Percentiles rank a stretch among this genome's conserved stretches.
These are phyloP conservation scores for Momotus momota DNA, from an alignment of 2,797 vertebrate genomes.

Conservation along the genomic window DNA sequence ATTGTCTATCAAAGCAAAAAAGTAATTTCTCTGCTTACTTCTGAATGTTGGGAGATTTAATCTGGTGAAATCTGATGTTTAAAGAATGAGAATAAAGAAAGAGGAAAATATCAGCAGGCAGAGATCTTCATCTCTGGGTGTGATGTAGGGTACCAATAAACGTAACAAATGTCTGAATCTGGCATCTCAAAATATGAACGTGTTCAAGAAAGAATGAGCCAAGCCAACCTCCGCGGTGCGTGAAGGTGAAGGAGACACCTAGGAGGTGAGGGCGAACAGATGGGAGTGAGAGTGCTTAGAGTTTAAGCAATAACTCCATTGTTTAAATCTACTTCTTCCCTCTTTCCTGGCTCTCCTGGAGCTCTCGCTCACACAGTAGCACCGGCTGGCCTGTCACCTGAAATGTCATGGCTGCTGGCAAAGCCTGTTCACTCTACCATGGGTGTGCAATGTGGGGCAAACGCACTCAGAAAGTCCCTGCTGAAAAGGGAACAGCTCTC, in stretches of 20 bases:
- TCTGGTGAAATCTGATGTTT: not conserved
- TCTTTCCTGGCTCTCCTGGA: not conserved
- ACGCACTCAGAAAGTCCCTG: not conserved
- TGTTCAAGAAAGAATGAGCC: not conserved
- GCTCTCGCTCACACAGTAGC: not conserved
- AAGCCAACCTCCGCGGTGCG: conserved; percentile 42
- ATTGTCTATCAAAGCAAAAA: conserved; percentile 58
- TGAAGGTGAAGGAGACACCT: conserved; percentile 63
- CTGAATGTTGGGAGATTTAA: conserved; percentile 23
- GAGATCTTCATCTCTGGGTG: not conserved
- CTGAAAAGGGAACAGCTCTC: not conserved
- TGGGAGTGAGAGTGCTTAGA: not conserved
- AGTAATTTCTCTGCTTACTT: conserved; percentile 56
- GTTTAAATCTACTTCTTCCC: not conserved
- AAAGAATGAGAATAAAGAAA: not conserved
- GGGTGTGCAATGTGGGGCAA: not conserved
- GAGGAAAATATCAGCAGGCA: not conserved
- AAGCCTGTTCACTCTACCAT: not conserved
- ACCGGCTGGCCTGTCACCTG: not conserved
- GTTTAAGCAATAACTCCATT: not conserved
- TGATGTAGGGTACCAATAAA: not conserved
- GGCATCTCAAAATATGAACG: not conserved
- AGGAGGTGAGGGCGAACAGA: conserved; percentile 53
- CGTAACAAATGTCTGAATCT: not conserved
- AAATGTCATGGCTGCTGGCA: conserved; percentile 37